Conservation (phyloP, 2,888 invertebrate species). For the Scotopteryx bipunctaria region DNA sequence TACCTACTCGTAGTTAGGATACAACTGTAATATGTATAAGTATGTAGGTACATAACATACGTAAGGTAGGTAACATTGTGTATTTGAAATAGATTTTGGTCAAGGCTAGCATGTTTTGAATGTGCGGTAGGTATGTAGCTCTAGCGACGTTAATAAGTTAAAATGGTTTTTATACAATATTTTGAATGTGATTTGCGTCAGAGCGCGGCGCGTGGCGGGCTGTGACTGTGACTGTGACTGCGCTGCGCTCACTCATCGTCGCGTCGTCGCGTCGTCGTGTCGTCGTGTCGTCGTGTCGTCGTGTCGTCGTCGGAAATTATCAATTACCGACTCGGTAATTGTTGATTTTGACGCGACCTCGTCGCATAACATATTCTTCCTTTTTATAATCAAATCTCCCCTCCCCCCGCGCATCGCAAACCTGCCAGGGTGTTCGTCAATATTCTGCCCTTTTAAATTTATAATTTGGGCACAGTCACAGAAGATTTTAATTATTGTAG, state of each 20-base stretch:
- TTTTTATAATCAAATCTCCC: too few relatives aligned
- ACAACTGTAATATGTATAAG: slow-evolving; percentile 25
- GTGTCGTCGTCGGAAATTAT: slow-evolving; percentile 20
- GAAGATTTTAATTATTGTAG: too few relatives aligned
- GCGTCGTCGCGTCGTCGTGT: not conserved
- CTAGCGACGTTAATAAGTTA: slow-evolving; percentile 24
- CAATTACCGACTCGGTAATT: slow-evolving; percentile 21
- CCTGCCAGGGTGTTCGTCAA: too few relatives aligned
- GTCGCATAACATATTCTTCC: not conserved
- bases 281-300: not conserved
- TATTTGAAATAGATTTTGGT: slow-evolving; percentile 35
- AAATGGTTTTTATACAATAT: slow-evolving; percentile 21
- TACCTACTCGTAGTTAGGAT: too few relatives aligned
- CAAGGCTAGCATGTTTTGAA: slow-evolving; percentile 36
- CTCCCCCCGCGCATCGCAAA: too few relatives aligned
- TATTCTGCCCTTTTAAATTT: too few relatives aligned
- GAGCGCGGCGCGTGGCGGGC: slow-evolving; percentile 1
- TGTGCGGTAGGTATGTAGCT: slow-evolving; percentile 26
- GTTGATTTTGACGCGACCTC: slow-evolving; percentile 16
- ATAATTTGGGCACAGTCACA: too few relatives aligned
- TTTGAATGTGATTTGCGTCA: slow-evolving; percentile 20
- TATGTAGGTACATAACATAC: slow-evolving; percentile 7
- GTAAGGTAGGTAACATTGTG: too few relatives aligned
- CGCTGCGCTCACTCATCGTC: too few relatives aligned
- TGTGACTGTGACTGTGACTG: too few relatives aligned